These are phyloP conservation scores for Eutrigla gurnardus DNA, from an alignment of 2,797 vertebrate genomes.

Conservation along the genomic window DNA sequence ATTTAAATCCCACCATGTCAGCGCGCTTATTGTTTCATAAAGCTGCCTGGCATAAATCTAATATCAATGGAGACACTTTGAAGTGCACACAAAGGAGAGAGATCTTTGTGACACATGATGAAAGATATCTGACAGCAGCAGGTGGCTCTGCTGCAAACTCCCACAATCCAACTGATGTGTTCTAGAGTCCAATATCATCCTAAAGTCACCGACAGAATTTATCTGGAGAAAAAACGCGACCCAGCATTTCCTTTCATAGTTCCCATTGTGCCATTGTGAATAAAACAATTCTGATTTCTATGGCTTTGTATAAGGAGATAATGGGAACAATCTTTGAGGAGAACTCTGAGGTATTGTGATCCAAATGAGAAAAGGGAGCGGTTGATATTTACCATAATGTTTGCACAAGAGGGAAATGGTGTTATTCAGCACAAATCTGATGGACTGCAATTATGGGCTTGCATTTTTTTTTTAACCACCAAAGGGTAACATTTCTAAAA, in stretches of 20 bases:
- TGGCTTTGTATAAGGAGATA: constrained; percentile 22
- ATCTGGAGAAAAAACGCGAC: not conserved
- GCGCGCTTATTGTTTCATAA: constrained; percentile 54
- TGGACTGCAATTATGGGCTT: constrained; percentile 68
- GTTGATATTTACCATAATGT: constrained; percentile 54
- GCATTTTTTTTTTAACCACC: constrained; percentile 27
- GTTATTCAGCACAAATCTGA: constrained; percentile 49
- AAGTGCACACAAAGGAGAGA: constrained; percentile 35
- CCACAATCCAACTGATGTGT: constrained; percentile 28
- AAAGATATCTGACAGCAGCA: constrained; percentile 54
- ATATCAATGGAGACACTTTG: constrained; percentile 39
- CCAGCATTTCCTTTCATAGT: constrained; percentile 26
- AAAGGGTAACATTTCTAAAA: constrained; percentile 73
- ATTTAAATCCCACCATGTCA: constrained; percentile 53
- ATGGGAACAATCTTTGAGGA: constrained; percentile 27
- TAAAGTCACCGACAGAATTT: not conserved
- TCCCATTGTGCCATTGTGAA: not conserved
- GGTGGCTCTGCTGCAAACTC: constrained; percentile 38
- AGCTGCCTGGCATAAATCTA: constrained; percentile 49
- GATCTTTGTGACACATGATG: constrained; percentile 41
- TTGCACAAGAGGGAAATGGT: constrained; percentile 46
- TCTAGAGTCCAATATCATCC: constrained; percentile 12
- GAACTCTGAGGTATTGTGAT: constrained; percentile 38
- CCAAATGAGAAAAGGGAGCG: constrained; percentile 52
- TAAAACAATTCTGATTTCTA: constrained; percentile 32